Percentiles rank a stretch among this genome's conserved stretches.
phyloP scores from a whole-genome alignment of 2,113 vertebrate species.

The Cyrtonyx montezumae region DNA sequence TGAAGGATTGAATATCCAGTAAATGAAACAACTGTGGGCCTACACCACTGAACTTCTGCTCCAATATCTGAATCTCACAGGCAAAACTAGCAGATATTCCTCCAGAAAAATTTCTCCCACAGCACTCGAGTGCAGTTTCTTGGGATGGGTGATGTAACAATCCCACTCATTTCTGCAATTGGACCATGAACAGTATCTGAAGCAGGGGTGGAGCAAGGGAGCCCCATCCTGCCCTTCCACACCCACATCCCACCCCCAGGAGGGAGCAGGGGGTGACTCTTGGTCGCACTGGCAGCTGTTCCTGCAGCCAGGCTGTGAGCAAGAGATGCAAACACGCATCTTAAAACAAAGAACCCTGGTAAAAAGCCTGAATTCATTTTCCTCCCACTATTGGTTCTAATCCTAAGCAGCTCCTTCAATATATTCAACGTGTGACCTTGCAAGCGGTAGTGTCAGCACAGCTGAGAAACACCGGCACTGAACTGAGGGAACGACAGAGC shows the following conservation, averaged over 20 bases:
- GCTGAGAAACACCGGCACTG: neutral
- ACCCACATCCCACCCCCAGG: neutral
- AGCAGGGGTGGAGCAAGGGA: rapidly evolving
- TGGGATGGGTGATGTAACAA: neutral
- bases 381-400: neutral
- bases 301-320: neutral
- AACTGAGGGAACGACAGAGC: neutral
- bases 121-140: neutral
- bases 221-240: neutral
- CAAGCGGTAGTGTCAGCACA: neutral
- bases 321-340: neutral
- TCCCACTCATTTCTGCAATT: neutral
- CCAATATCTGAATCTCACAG: neutral
- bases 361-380: neutral
- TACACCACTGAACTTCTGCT: neutral
- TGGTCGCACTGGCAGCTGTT: rapidly evolving
- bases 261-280: neutral
- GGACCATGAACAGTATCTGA: neutral
- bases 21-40: neutral
- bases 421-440: neutral
- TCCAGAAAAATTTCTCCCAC: neutral
- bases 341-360: neutral
- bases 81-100: neutral
- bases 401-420: neutral
- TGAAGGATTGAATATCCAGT: neutral